Evolutionary conservation across 2,888 invertebrate species (phyloP), one percentile per base, ranked within the genome.

Genomic region (Antheraea assamensis): DNA sequence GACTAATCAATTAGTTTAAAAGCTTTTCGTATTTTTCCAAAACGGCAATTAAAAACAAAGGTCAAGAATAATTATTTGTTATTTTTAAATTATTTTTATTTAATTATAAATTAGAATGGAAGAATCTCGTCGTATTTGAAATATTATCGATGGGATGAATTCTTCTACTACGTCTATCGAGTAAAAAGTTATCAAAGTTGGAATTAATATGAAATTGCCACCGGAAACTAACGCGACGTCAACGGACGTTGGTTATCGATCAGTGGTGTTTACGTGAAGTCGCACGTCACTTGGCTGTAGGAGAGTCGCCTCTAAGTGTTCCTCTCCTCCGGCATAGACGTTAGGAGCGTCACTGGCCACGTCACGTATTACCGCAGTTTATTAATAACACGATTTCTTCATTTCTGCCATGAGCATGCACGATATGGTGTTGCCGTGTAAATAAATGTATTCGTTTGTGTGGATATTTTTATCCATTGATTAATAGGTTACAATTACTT

Each of bases 201-300:
- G 47, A 35, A n/a, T 76, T 58, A 74, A 66, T 72, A 72, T 72
- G 72, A 78, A 75, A 70, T 74, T 75, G 76, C 78, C 77, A 76
- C 78, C 74, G 74, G 76, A 76, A 80, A 80, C 76, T 13, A 42
- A 42, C 42, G 42, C 42, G 71, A 79, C 78, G 73, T 76, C 77
- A 75, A 76, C 81, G 82, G 78, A 83, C 80, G 82, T 79, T 81
- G 77, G 76, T 77, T 75, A 80, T 82, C 80, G 79, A 76, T 80
- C 78, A 75, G 42, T 76, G 66, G 75, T 78, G 75, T 77, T 76
- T 78, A 76, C 78, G 78, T 75, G 75, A 77, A 76, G 78, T 77
- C 75, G 75, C 78, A 83, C 82, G 81, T 81, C 80, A 83, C 78
- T 74, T 31, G 31, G 4, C 42, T 42, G 13, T 42, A 42, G 42